Conservation (phyloP, 2,797 vertebrate species). For the Babyrousa celebensis region DNA sequence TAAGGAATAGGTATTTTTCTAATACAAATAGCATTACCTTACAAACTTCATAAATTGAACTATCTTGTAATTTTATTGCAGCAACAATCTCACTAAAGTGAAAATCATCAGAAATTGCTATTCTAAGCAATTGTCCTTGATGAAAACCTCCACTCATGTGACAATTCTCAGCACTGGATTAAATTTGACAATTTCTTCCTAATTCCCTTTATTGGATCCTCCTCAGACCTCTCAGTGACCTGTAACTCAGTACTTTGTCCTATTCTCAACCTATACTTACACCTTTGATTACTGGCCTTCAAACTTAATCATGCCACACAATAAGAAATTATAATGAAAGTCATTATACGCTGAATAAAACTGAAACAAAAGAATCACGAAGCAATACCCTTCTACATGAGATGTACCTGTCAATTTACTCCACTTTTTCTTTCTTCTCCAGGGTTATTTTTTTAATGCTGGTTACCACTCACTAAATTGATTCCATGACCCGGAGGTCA, state of each 20-base stretch:
- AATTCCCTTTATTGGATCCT: neutral
- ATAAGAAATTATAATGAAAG: neutral
- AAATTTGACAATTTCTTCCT: neutral
- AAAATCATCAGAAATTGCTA: conserved; percentile 47
- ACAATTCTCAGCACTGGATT: conserved; percentile 1
- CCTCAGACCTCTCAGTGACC: neutral
- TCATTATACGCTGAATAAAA: conserved; percentile 5
- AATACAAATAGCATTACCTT: conserved; percentile 41
- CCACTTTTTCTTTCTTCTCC: neutral
- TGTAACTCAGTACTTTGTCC: neutral
- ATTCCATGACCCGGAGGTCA: neutral
- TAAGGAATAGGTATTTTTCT: conserved; percentile 51
- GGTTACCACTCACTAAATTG: neutral
- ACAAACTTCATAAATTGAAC: conserved; percentile 51
- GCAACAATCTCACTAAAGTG: neutral
- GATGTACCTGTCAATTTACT: neutral
- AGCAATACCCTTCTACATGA: neutral
- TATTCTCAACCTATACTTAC: neutral
- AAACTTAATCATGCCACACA: neutral
- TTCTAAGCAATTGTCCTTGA: neutral
- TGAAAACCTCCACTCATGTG: neutral
- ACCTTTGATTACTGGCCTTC: neutral
- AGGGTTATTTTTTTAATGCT: neutral
- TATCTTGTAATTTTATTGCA: neutral
- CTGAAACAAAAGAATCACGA: neutral